phyloP scores from a whole-genome alignment of 64 coral and sea anemone genomes.

The Dendrophyllia cribrosa region DNA sequence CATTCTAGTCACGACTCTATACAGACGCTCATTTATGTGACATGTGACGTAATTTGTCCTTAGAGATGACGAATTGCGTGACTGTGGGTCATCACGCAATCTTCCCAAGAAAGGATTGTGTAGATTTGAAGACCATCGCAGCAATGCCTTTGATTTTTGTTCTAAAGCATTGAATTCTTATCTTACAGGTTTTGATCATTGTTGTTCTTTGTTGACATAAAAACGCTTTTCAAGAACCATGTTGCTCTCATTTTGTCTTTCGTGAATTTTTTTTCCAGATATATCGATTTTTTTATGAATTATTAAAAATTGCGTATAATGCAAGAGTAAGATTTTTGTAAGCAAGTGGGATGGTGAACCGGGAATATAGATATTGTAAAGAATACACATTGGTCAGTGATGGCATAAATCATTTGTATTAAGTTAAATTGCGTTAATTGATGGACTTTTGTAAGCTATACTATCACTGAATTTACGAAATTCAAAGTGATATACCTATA shows the following conservation, averaged over 20 bases:
- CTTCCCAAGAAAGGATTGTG: no score
- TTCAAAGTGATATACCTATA: neutral
- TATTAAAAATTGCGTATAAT: neutral
- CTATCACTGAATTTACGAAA: neutral
- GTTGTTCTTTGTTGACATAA: neutral
- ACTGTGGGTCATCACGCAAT: no score
- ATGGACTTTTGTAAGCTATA: neutral
- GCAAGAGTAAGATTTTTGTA: neutral
- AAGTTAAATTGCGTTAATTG: neutral
- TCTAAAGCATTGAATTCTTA: no score
- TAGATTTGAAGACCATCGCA: no score
- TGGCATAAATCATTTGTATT: neutral
- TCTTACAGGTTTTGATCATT: neutral
- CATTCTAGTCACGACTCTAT: no score
- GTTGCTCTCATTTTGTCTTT: neutral
- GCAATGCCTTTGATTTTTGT: no score
- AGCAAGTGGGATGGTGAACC: neutral
- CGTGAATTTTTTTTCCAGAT: neutral
- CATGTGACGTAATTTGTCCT: no score
- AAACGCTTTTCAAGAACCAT: neutral
- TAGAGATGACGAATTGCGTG: no score
- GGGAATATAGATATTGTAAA: neutral
- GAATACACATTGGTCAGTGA: neutral
- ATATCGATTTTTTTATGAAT: slow-evolving; percentile 3
- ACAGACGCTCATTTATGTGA: no score